Percentiles rank a stretch among this genome's conserved stretches.
Evolutionary conservation across 1,140 invertebrate genomes (phyloP).

Genomic region (Tribolium madens): DNA sequence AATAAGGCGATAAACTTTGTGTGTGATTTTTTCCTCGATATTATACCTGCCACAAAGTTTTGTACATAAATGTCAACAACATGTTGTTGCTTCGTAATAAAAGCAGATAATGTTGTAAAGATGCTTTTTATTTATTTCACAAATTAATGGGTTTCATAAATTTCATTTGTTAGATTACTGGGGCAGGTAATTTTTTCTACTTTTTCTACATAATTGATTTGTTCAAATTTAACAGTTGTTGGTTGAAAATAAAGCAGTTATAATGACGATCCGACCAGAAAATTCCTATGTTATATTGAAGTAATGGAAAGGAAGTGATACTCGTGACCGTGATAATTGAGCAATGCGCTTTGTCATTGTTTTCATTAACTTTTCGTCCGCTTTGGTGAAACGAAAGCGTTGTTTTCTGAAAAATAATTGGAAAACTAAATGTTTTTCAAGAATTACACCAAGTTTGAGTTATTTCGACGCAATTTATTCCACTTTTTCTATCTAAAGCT

Average conservation of each 20-base stretch:
- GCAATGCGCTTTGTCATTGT: conserved; percentile 50
- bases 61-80: conserved; percentile 41
- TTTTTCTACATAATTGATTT: conserved; percentile 22
- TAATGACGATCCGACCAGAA: conserved; percentile 19
- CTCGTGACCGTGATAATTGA: conserved; percentile 47
- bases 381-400: conserved; percentile 3
- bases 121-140: conserved; percentile 19
- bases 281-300: not conserved
- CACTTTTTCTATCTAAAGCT: no score
- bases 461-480: no score
- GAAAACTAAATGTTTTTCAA: not conserved
- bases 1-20: conserved; percentile 31
- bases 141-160: conserved; percentile 27
- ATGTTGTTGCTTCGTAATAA: conserved; percentile 31
- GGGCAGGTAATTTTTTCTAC: conserved; percentile 4
- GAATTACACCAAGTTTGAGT: not conserved
- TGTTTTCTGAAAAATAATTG: conserved; percentile 16
- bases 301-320: conserved; percentile 45
- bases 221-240: conserved; percentile 29
- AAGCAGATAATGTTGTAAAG: conserved; percentile 28
- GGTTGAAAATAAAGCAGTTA: conserved; percentile 16
- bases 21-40: conserved; percentile 1
- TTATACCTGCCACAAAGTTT: conserved; percentile 23
- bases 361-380: conserved; percentile 47
- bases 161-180: not conserved